Evolutionary conservation across 2,113 vertebrate genomes (phyloP).

Genomic region (Heterotis niloticus): DNA sequence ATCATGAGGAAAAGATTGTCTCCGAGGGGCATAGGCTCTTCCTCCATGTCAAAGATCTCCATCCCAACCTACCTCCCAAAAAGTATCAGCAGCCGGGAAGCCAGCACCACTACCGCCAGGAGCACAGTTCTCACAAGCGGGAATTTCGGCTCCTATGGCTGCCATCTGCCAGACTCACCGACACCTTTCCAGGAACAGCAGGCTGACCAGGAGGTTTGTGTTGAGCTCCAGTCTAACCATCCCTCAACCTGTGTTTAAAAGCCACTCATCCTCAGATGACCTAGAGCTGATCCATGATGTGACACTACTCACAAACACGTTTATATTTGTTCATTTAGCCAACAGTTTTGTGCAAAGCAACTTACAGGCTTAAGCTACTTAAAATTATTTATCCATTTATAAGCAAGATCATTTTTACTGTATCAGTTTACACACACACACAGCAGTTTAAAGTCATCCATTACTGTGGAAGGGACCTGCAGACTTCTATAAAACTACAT

Average conservation of each 20-base stretch:
- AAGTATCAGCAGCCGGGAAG: neutral
- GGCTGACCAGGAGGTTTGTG: neutral
- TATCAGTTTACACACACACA: no score
- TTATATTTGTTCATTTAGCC: no score
- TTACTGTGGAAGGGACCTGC: no score
- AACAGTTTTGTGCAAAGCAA: no score
- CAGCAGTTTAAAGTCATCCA: no score
- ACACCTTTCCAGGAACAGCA: neutral
- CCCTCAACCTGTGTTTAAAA: neutral
- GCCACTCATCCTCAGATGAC: no score
- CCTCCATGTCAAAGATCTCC: neutral
- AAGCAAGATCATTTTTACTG: no score
- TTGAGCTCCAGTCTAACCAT: neutral
- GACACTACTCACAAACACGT: no score
- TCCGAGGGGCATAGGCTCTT: conserved; percentile 1
- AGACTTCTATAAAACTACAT: no score
- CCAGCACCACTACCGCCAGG: neutral
- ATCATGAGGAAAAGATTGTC: conserved; percentile 33
- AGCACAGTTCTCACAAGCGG: neutral
- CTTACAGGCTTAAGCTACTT: no score
- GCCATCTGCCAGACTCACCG: neutral
- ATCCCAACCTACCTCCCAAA: neutral
- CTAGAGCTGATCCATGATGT: no score
- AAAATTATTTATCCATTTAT: no score
- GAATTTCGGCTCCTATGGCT: neutral